Evolutionary conservation across 2,888 invertebrate genomes (phyloP).

Genomic region (Ashinkailepas kermadecensis): DNA sequence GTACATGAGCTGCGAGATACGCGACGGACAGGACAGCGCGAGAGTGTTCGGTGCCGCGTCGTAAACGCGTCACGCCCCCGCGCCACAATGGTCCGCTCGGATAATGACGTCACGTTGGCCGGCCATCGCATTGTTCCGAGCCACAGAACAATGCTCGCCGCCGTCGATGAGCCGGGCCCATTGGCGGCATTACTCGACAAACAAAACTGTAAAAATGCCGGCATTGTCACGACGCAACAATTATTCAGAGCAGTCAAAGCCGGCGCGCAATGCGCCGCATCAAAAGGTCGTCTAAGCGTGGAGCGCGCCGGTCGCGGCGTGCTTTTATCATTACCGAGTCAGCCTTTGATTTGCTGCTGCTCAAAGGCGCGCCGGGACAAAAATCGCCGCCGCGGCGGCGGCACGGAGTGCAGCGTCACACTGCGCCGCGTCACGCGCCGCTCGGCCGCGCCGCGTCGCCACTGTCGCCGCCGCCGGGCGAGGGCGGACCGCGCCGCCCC

Average conservation of each 20-base stretch:
- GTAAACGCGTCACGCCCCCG: not conserved
- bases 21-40: not conserved
- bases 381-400: constrained; percentile 2
- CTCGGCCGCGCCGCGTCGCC: not conserved
- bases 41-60: not conserved
- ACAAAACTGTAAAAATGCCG: constrained; percentile 18
- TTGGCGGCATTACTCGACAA: not conserved
- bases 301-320: not conserved
- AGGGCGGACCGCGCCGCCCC: not conserved
- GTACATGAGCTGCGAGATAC: not conserved
- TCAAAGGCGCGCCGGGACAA: constrained; percentile 3
- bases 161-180: not conserved
- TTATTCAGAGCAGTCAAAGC: constrained; percentile 5
- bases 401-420: constrained; percentile 2
- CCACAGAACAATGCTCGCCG: constrained; percentile 3
- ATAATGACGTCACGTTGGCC: not conserved
- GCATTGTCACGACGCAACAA: constrained; percentile 4
- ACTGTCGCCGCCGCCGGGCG: constrained; percentile 5
- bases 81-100: constrained; percentile 5
- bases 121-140: not conserved
- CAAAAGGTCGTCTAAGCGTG: not conserved
- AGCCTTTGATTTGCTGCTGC: constrained; percentile 10
- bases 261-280: not conserved
- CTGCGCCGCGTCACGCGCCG: not conserved
- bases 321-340: constrained; percentile 12